A percentile compares a stretch with the other conserved stretches of the same genome.
Conservation (phyloP, 2,888 invertebrate species). For the Torymus tubicola region DNA sequence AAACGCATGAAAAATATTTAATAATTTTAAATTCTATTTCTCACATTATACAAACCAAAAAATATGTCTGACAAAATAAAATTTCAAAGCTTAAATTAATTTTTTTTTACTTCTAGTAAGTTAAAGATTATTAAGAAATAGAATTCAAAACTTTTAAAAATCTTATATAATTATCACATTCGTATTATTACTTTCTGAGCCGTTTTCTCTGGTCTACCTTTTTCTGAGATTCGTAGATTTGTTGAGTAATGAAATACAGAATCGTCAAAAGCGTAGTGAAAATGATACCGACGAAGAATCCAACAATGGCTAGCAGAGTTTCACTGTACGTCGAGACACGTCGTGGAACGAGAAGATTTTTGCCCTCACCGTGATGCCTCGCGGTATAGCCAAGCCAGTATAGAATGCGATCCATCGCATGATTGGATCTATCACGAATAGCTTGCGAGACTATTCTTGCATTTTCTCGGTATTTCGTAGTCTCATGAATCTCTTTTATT, state of each 20-base stretch:
- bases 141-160: too few relatives aligned
- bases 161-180: slow-evolving; percentile 1
- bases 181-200: slow-evolving; percentile 42
- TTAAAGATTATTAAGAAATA: too few relatives aligned
- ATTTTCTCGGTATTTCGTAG: slow-evolving; percentile 67
- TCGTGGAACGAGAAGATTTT: slow-evolving; percentile 64
- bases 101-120: too few relatives aligned
- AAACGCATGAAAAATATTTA: too few relatives aligned
- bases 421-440: slow-evolving; percentile 71
- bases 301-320: slow-evolving; percentile 66
- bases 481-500: slow-evolving; percentile 66
- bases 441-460: slow-evolving; percentile 69
- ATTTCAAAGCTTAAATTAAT: too few relatives aligned
- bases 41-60: too few relatives aligned
- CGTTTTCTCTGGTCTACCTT: slow-evolving; percentile 39
- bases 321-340: slow-evolving; percentile 66
- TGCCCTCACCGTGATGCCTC: slow-evolving; percentile 65
- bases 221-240: slow-evolving; percentile 29
- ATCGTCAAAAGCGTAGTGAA: slow-evolving; percentile 58
- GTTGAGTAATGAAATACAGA: slow-evolving; percentile 58
- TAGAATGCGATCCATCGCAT: slow-evolving; percentile 70
- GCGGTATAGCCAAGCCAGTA: slow-evolving; percentile 71
- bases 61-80: too few relatives aligned
- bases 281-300: slow-evolving; percentile 67
- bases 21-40: too few relatives aligned